Conservation (phyloP, 2,888 invertebrate genomes). For the Drosophila hamatofila region DNA sequence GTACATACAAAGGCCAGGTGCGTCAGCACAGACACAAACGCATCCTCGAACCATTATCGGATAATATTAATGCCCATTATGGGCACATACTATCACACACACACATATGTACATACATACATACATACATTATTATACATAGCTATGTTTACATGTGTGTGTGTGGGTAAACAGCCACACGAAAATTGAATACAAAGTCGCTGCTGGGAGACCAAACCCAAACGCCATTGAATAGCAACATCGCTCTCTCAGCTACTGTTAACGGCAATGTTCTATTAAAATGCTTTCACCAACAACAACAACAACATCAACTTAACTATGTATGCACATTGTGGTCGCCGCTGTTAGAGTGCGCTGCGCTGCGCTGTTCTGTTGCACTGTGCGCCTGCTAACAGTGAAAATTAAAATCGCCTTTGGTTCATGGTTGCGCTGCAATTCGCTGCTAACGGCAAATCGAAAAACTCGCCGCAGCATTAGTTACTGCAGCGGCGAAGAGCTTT, state of each 20-base stretch:
- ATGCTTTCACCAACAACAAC: constrained; percentile 48
- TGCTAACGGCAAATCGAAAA: constrained; percentile 35
- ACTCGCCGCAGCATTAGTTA: constrained; percentile 19
- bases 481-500: constrained; percentile 39
- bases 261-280: constrained; percentile 57
- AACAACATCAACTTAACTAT: neutral
- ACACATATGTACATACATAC: constrained; percentile 2
- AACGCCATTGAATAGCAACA: constrained; percentile 26
- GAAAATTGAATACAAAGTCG: constrained; percentile 45
- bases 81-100: constrained; percentile 9
- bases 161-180: constrained; percentile 41
- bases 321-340: constrained; percentile 1
- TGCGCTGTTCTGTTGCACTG: constrained; percentile 44
- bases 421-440: constrained; percentile 18
- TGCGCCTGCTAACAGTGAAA: constrained; percentile 48
- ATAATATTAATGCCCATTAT: constrained; percentile 52
- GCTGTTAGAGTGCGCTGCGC: constrained; percentile 15
- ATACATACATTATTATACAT: constrained; percentile 2
- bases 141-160: constrained; percentile 9
- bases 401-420: constrained; percentile 31
- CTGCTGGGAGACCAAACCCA: constrained; percentile 15
- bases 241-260: constrained; percentile 43
- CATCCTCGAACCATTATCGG: constrained; percentile 48
- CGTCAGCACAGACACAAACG: constrained; percentile 32
- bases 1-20: constrained; percentile 39